These are phyloP conservation scores for Hydractinia symbiolongicarpus DNA, from an alignment of 30 jellyfish, hydroid and myxozoan genomes.

Conservation along the genomic window DNA sequence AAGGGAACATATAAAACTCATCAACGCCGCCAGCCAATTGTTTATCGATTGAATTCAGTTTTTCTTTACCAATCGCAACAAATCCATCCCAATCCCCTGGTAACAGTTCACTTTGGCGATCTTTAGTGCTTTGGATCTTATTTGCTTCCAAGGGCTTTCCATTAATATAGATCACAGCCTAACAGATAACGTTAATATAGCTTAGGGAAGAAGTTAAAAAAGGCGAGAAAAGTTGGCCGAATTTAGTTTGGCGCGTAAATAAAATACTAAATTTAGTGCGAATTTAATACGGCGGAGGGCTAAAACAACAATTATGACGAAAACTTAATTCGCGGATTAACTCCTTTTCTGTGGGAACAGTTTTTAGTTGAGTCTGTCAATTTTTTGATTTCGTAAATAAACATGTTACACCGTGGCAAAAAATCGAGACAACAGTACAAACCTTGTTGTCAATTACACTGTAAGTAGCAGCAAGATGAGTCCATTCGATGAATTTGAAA, in stretches of 20 bases:
- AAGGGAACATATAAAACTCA: constrained; percentile 86
- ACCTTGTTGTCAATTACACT: constrained; percentile 15
- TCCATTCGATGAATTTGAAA: constrained; percentile 28
- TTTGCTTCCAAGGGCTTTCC: constrained; percentile 50
- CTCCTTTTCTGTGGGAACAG: too few relatives aligned
- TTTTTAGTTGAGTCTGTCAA: too few relatives aligned
- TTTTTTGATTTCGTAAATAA: too few relatives aligned
- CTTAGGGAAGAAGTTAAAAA: too few relatives aligned
- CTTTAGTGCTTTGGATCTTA: constrained; percentile 32
- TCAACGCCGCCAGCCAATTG: constrained; percentile 63
- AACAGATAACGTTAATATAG: not conserved
- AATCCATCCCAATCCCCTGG: constrained; percentile 87
- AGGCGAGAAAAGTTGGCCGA: not conserved
- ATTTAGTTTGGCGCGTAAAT: not conserved
- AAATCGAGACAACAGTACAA: too few relatives aligned
- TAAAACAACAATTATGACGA: not conserved
- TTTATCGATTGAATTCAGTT: constrained; percentile 23
- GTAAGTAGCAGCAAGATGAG: constrained; percentile 30
- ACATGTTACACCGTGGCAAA: too few relatives aligned
- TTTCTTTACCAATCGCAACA: constrained; percentile 72
- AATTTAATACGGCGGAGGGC: not conserved
- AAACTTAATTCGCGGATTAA: too few relatives aligned
- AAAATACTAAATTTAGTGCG: not conserved
- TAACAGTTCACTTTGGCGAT: constrained; percentile 48
- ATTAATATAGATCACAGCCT: constrained; percentile 45